A percentile compares a stretch with the other conserved stretches of the same genome.
Evolutionary conservation across 2,113 vertebrate genomes (phyloP).

Genomic region (Cyphomyrus plagiostoma): DNA sequence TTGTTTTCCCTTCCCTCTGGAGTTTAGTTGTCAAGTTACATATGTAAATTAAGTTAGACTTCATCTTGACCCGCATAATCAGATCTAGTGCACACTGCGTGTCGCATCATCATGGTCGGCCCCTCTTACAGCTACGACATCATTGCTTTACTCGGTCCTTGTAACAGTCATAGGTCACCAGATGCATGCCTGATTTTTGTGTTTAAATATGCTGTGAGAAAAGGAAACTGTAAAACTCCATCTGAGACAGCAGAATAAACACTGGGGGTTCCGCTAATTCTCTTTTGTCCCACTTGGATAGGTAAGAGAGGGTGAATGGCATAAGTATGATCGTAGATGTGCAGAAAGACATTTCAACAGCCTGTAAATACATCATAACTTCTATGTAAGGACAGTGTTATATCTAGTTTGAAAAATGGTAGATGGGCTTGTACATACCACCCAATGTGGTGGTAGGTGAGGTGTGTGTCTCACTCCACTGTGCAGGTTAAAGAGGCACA

Average conservation of each 20-base stretch:
- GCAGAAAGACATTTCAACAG: neutral
- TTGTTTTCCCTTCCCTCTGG: neutral
- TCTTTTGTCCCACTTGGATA: neutral
- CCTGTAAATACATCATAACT: neutral
- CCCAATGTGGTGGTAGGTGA: neutral
- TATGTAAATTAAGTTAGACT: neutral
- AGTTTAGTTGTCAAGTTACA: neutral
- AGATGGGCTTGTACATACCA: neutral
- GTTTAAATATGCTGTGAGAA: neutral
- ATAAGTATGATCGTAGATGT: neutral
- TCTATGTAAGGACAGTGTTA: neutral
- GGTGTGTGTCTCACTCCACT: neutral
- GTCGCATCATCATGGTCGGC: neutral
- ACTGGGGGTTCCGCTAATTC: neutral
- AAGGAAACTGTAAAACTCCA: neutral
- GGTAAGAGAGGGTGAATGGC: neutral
- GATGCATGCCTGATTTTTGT: neutral
- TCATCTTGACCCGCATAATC: neutral
- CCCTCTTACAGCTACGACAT: neutral
- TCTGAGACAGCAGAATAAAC: conserved; percentile 10
- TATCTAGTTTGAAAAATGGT: neutral
- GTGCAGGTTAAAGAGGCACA: neutral
- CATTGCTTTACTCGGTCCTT: neutral
- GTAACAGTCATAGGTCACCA: neutral
- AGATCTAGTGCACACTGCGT: neutral